Evolutionary conservation across 2,888 invertebrate species (phyloP).

Genomic region (Napeogenes sylphis): DNA sequence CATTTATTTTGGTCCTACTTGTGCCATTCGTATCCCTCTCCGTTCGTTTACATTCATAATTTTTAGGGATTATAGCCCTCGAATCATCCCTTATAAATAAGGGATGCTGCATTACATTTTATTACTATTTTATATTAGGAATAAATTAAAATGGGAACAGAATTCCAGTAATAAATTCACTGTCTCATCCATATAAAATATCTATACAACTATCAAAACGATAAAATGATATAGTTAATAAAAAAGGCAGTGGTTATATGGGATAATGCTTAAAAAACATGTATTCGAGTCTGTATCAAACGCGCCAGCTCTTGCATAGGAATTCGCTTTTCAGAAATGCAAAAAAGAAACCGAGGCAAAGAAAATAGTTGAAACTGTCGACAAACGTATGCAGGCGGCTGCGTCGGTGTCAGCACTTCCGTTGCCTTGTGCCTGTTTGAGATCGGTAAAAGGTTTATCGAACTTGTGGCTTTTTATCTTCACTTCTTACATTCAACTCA

Average conservation of each 20-base stretch:
- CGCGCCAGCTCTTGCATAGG: neutral
- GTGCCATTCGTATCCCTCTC: neutral
- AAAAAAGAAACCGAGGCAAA: conserved; percentile 5
- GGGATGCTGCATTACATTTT: neutral
- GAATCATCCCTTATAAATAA: neutral
- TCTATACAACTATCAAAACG: no score
- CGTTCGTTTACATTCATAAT: conserved; percentile 15
- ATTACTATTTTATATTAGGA: conserved; percentile 1
- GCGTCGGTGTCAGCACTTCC: conserved; percentile 42
- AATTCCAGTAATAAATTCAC: no score
- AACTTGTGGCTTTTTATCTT: conserved; percentile 17
- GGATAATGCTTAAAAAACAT: neutral
- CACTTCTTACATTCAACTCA: neutral
- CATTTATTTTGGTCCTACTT: conserved; percentile 4
- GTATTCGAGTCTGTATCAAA: neutral
- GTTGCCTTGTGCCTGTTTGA: conserved; percentile 32
- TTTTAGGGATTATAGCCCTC: conserved; percentile 14
- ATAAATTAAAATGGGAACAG: neutral
- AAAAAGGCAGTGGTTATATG: no score
- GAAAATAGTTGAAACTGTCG: conserved; percentile 14
- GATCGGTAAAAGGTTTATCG: conserved; percentile 19
- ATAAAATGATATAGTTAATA: no score
- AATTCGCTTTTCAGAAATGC: conserved; percentile 5
- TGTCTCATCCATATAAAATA: no score
- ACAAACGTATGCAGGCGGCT: conserved; percentile 33